Base-by-base conservation (phyloP, 2,797 vertebrate species). In the Rhinophrynus dorsalis region DNA sequence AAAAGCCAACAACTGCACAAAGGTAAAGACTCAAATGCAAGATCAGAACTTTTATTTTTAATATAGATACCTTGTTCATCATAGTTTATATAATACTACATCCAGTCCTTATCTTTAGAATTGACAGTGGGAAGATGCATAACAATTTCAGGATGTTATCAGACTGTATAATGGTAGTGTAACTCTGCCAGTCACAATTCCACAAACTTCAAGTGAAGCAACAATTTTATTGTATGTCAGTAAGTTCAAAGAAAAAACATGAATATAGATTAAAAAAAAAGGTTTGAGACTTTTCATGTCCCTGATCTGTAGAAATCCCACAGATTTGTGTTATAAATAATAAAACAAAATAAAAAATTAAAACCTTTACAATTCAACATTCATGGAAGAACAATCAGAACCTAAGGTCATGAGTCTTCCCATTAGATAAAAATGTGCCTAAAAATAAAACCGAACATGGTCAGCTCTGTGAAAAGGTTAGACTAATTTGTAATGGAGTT, bases 1-100 rank as follows among this genome's bases (percentile, higher is more conserved):
- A 13, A 98, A 98, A 83, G 97, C 97, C 59, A 92, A 78, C 79
- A 98, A 99, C 84, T 99, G 97, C 89, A 98, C 96, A 47, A 90
- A 93, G 96, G 97, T 99, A 88, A 23, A 7, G 33, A 44, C 29
- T 37, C 38, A 27, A 32, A 47, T 67, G 55, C 8, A 30, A 67
- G 18, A 58, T 21, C 32, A 30, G 15, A 52, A 48, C 60, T 27
- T 67, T 75, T 61, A 45, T 68, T 59, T 70, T 58, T 47, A 15
- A 32, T 42, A 63, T 38, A 48, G 59, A 71, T 71, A 56, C 59
- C 50, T 63, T 71, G 51, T 56, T 71, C 59, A 57, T 64, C 65
- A 68, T 56, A 30, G 38, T 64, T 56, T 45, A 44, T 57, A 33
- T 47, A 66, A 60, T 47, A 54, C 55, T 73, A 73, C 62, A 73